Base-by-base conservation (phyloP, 2,113 vertebrate genomes). In the Grus americana region DNA sequence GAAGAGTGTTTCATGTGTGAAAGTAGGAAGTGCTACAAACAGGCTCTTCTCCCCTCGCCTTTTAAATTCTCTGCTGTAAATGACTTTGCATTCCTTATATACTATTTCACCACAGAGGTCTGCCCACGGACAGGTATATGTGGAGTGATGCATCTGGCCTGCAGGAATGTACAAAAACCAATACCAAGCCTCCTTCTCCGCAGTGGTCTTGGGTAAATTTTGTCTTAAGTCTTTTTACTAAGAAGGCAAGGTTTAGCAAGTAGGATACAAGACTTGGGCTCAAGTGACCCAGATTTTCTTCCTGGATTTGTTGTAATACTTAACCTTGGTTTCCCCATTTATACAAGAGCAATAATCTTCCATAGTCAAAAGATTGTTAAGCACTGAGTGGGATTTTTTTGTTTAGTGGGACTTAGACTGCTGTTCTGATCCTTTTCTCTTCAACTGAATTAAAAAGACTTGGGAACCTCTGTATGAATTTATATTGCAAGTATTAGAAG, bases 51-150 rank as follows among this genome's bases (percentile, higher is more conserved):
- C 59, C 15, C n/a, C n/a, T 84, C 0, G 0, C 55, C 57, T 86
- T 83, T 57, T 58, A 26, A 72, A 47, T 49, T 74, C 19, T 5
- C 21, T 18, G 11, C 22, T 67, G 20, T 44, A 26, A 50, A 59
- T 88, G 54, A 62, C 58, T 29, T 68, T 61, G 71, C 32, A 46
- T 79, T 79, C 55, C 42, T 21, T 59, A 17, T 80, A 36, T 21
- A 1, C 88, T 50, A 15, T 87, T 86, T 61, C 34, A 42, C 44
- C 40, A 13, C 97, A 99, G 99, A 95, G 99, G 99, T n/a, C 98
- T 99, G 49, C 99, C 99, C 38, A 99, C 99, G 0, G 99, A 99
- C 96, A 98, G 99, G 61, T 99, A 99, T 90, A 99, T 99, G 99
- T 99, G 99, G 99, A 99, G 99, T 1, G 99, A 99, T 15, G 99